Conservation (phyloP, 2,113 vertebrate species). For the Anoplopoma fimbria region DNA sequence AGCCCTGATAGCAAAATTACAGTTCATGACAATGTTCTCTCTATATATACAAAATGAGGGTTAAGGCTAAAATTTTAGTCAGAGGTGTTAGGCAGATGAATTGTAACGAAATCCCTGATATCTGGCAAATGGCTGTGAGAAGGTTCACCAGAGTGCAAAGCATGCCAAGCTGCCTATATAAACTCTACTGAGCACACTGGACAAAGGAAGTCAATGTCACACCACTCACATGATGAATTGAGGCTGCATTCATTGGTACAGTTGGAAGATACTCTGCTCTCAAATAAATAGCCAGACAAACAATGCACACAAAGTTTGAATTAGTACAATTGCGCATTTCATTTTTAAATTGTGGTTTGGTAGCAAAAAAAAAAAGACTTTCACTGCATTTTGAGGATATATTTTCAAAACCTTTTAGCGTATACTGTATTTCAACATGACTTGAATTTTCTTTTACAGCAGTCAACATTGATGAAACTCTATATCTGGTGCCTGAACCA, state of each 20-base stretch:
- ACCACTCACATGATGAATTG: conserved; percentile 53
- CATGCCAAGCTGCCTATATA: conserved; percentile 79
- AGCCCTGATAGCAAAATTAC: conserved; percentile 80
- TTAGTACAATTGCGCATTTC: conserved; percentile 48
- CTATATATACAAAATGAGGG: conserved; percentile 74
- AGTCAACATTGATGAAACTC: conserved; percentile 53
- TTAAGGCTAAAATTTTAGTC: conserved; percentile 86
- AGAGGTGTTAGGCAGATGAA: conserved; percentile 81
- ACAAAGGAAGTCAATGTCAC: conserved; percentile 57
- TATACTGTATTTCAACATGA: conserved; percentile 55
- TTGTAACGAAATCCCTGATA: conserved; percentile 86
- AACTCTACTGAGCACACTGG: conserved; percentile 65
- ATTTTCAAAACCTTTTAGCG: conserved; percentile 49
- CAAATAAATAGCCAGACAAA: conserved; percentile 76
- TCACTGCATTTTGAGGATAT: conserved; percentile 55
- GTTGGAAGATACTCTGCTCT: conserved; percentile 77
- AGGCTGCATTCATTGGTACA: conserved; percentile 64
- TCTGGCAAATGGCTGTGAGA: conserved; percentile 83
- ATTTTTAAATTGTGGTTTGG: conserved; percentile 48
- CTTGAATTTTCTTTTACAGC: conserved; percentile 53
- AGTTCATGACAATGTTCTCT: conserved; percentile 71
- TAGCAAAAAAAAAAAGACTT: conserved; percentile 47
- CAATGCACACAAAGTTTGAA: conserved; percentile 57
- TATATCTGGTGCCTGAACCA: conserved; percentile 65
- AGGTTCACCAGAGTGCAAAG: conserved; percentile 80